Base-by-base conservation (phyloP, 2,113 vertebrate genomes). In the Canis aureus region DNA sequence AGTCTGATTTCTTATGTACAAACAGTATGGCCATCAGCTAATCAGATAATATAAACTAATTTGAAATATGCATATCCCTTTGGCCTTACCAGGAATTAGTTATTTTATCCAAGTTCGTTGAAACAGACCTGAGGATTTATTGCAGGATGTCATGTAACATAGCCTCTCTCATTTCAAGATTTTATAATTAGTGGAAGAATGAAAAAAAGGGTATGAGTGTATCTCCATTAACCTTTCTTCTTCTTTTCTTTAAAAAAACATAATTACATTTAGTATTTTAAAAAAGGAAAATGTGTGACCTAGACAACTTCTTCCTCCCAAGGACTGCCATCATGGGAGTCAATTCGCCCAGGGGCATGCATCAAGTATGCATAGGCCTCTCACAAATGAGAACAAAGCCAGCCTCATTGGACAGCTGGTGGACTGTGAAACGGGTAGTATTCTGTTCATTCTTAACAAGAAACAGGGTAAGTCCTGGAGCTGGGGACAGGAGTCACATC, bases 341-440 rank as follows among this genome's bases (percentile, higher is more conserved):
- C 16, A n/a, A 23, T 38, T 15, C 49, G 4, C 32, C 38, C 12
- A 74, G 6, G 29, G 51, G 19, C 71, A 49, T 8, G 51, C 25
- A 17, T 29, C 43, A 0, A 3, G 0, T n/a, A 16, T 5, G 2
- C 3, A 29, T 49, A 78, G 25, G 25, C 57, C 60, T 43, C 38
- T 66, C 23, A 59, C 27, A 83, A 76, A 5, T 19, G 69, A 82
- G 69, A 79, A 90, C 78, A 35, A 71, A 62, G 82, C 12, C 25
- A 25, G 35, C 53, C 25, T 49, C 17, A 0, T 0, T 25, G 79
- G 55, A 53, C 6, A 17, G 5, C 15, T 12, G 0, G 23, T 0
- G 8, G 49, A 66, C 25, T 5, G 2, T 3, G 22, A 71, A 66
- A 32, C 51, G 10, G 55, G 5, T 32, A 16, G 12, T 27, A 4